A percentile compares a stretch with the other conserved stretches of the same genome.
phyloP scores from a whole-genome alignment of 2,888 invertebrate species.

The Drepanosiphum platanoidis region DNA sequence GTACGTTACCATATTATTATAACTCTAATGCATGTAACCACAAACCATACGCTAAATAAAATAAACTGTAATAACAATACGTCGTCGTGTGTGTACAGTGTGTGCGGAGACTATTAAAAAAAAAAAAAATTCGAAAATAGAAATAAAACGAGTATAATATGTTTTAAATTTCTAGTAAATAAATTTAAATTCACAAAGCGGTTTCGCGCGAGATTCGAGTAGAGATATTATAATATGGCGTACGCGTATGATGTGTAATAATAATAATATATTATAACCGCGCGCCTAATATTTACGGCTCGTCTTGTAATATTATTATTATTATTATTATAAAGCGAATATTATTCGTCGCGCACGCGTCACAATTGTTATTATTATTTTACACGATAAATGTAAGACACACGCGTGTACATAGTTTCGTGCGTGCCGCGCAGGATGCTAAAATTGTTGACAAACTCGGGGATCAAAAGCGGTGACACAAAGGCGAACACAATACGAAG shows the following conservation, averaged over 20 bases:
- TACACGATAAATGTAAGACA: not conserved
- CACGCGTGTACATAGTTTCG: conserved; percentile 1
- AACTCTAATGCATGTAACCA: not conserved
- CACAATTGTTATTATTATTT: not conserved
- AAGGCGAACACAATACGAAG: not conserved
- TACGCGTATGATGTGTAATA: no score
- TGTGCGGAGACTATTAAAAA: no score
- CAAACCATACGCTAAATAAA: not conserved
- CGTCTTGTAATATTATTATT: not conserved
- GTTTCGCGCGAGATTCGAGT: not conserved
- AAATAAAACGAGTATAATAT: not conserved
- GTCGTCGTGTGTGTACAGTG: no score
- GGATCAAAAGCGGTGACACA: conserved; percentile 31
- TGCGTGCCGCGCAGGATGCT: conserved; percentile 25
- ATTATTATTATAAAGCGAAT: not conserved
- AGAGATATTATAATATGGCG: not conserved
- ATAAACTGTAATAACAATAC: not conserved
- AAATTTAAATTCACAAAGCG: not conserved
- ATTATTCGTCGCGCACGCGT: not conserved
- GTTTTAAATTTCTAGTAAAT: not conserved
- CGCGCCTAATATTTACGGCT: no score
- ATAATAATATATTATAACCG: no score
- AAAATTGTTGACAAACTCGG: conserved; percentile 51
- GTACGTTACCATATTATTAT: no score
- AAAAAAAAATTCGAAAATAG: not conserved